A percentile compares a stretch with the other conserved stretches of the same genome.
These are phyloP conservation scores for Achroia grisella DNA, from an alignment of 1,140 invertebrate genomes.

Conservation along the genomic window DNA sequence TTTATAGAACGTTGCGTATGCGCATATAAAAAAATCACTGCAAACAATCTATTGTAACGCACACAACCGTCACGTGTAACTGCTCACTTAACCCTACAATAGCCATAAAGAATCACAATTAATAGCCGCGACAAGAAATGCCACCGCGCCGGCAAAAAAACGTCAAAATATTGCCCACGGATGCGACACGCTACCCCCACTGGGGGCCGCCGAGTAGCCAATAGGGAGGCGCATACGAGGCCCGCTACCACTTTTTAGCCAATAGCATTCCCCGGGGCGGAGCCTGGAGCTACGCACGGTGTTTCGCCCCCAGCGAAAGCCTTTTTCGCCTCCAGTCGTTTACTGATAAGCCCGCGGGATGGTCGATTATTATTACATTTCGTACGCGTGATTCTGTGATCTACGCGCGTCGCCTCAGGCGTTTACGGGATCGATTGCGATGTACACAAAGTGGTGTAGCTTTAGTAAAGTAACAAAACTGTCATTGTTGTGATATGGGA, in stretches of 20 bases:
- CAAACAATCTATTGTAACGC: constrained; percentile 16
- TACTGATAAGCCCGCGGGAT: constrained; percentile 70
- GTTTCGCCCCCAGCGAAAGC: constrained; percentile 69
- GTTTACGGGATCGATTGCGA: constrained; percentile 44
- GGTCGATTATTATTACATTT: constrained; percentile 69
- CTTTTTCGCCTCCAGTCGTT: constrained; percentile 71
- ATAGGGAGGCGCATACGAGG: constrained; percentile 37
- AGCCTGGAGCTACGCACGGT: constrained; percentile 52
- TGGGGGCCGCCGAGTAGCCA: constrained; percentile 37
- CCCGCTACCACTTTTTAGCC: constrained; percentile 45
- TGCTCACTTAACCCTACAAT: constrained; percentile 68
- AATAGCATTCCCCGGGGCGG: constrained; percentile 62
- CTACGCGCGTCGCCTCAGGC: constrained; percentile 45
- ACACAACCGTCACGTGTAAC: constrained; percentile 35
- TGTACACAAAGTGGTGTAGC: constrained; percentile 32
- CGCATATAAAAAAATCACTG: constrained; percentile 18
- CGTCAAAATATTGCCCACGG: constrained; percentile 61
- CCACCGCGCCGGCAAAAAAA: constrained; percentile 58
- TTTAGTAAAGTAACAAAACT: constrained; percentile 14
- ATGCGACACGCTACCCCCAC: constrained; percentile 36
- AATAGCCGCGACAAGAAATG: constrained; percentile 59
- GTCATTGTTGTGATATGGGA: constrained; percentile 38
- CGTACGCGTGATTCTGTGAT: constrained; percentile 54
- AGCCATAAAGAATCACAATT: constrained; percentile 66
- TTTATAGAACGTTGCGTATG: constrained; percentile 7